Conservation (phyloP, 2,113 vertebrate genomes). For the Scalopus aquaticus region DNA sequence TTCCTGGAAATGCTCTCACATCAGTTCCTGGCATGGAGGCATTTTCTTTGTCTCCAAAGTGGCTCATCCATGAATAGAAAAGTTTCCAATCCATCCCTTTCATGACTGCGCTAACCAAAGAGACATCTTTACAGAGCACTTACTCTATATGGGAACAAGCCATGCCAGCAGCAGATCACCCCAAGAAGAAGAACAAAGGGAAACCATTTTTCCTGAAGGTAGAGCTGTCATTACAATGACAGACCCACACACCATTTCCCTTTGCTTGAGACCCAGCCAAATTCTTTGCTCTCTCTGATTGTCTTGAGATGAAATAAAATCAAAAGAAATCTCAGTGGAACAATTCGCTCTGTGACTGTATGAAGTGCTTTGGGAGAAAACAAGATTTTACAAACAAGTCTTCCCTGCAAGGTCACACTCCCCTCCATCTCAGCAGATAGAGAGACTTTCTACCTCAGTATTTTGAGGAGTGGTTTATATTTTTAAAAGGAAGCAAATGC, state of each 20-base stretch:
- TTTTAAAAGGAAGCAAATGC: constrained; percentile 16
- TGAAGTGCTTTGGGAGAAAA: constrained; percentile 1
- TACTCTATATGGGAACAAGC: neutral
- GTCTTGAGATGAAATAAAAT: constrained; percentile 47
- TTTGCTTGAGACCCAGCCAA: neutral
- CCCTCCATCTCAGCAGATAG: neutral
- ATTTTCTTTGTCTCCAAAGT: neutral
- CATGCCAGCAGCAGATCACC: neutral
- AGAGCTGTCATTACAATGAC: neutral
- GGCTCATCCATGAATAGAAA: neutral
- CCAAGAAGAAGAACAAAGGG: neutral
- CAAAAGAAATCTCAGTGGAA: constrained; percentile 20
- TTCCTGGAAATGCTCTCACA: neutral
- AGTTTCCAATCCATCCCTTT: neutral
- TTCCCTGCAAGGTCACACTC: neutral
- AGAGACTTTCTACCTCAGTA: constrained; percentile 12
- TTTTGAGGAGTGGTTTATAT: constrained; percentile 45
- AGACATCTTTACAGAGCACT: neutral
- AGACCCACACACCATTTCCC: neutral
- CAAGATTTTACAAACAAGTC: neutral
- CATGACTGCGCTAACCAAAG: constrained; percentile 12
- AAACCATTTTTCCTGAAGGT: neutral
- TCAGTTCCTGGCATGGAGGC: neutral
- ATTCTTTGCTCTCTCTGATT: neutral
- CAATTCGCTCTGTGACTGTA: neutral